Conservation (phyloP, 2,797 vertebrate species). For the Lophotriccus pileatus region DNA sequence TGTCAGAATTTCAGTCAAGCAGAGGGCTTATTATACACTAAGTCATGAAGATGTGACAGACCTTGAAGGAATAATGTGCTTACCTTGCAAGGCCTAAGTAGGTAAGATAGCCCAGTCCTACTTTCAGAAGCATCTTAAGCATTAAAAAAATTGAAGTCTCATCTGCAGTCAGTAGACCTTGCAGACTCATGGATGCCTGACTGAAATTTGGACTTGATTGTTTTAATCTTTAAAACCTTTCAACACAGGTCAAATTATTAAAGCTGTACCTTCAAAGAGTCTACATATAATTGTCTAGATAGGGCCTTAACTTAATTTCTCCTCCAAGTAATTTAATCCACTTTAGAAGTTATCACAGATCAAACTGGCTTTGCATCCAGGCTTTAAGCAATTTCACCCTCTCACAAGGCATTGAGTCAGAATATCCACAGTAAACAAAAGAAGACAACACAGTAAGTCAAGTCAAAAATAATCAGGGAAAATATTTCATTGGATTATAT, state of each 20-base stretch:
- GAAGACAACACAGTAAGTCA: background rate
- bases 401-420: background rate
- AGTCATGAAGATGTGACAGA: background rate
- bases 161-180: background rate
- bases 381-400: background rate
- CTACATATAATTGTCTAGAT: background rate
- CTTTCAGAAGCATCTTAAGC: background rate
- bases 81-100: background rate
- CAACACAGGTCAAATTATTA: background rate
- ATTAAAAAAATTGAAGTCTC: background rate
- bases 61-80: background rate
- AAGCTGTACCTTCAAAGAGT: background rate
- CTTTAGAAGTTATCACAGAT: background rate
- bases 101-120: background rate
- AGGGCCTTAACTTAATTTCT: background rate
- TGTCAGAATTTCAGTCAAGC: background rate
- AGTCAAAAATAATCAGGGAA: background rate
- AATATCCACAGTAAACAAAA: background rate
- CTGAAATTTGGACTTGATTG: background rate
- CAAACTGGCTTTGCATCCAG: background rate
- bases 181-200: background rate
- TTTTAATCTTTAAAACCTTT: background rate
- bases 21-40: background rate
- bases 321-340: background rate
- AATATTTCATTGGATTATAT: background rate